Base-by-base conservation (phyloP, 92 coral and sea anemone species). In the Galaxea fascicularis region DNA sequence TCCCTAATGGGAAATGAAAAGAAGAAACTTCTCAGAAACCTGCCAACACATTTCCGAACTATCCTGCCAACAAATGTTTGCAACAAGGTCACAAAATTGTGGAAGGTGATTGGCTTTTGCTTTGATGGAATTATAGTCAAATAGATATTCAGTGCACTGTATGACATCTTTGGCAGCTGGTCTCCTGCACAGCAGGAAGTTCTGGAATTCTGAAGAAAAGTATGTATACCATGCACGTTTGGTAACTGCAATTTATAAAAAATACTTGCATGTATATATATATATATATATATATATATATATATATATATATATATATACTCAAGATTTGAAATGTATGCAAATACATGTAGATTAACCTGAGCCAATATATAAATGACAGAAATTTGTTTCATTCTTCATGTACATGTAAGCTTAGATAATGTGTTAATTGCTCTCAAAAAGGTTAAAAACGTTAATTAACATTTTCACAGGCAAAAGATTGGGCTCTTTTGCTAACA, bases 141-240 rank as follows among this genome's bases (percentile, higher is more conserved):
- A 35, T 2, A 76, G 81, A 22, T 53, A 21, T 76, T 54, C 59
- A 56, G 49, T 53, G 21, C 66, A 5, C 81, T 76, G 18, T 76
- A 53, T 24, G 41, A 76, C 30, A 66, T 76, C 27, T 45, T 76
- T 44, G 15, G 24, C 8, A 76, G 30, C 18, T 53, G 66, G 49
- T 53, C 81, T 56, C 81, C 81, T 18, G 8, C 81, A 76, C 41
- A 45, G 44, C 65, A 74, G 56, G 80, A 49, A 52, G 24, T 74
- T 46, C 30, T n/a, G 35, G 28, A 10, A 24, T 74, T 76, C 28
- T 66, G 31, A 53, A 35, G 6, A 65, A 76, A 52, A 76, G 62
- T 56, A 76, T 62, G 81, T 54, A 76, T n/a, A n/a, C 25, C 31
- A 56, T 56, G 24, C 22, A 56, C 17, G 0, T 56, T 1, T 12